These are phyloP conservation scores for Netelia virgata DNA, from an alignment of 2,888 invertebrate species.

Conservation along the genomic window DNA sequence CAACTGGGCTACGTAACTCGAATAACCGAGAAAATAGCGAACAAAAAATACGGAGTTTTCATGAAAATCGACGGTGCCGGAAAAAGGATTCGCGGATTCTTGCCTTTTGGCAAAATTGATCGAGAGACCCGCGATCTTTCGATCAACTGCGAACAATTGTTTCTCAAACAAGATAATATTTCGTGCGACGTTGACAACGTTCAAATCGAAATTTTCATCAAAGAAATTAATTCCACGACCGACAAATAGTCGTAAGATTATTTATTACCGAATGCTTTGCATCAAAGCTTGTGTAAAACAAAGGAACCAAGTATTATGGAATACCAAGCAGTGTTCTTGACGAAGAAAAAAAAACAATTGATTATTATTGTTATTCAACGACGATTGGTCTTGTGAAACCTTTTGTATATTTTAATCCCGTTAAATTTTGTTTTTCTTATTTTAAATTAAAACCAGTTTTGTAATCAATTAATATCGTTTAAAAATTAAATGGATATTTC, in stretches of 20 bases:
- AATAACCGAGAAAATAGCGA: background rate
- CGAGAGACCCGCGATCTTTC: conserved; percentile 62
- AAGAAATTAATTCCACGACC: conserved; percentile 15
- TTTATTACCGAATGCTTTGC: background rate
- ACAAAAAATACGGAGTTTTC: conserved; percentile 60
- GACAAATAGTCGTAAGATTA: conserved; percentile 6
- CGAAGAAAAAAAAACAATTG: background rate
- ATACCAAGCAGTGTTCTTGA: conserved; percentile 57
- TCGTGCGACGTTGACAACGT: conserved; percentile 49
- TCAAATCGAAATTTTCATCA: conserved; percentile 68
- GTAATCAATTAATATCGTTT: background rate
- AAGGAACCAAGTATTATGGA: conserved; percentile 37
- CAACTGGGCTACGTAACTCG: conserved; percentile 66
- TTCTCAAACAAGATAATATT: conserved; percentile 9
- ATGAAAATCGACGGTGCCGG: conserved; percentile 48
- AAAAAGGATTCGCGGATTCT: conserved; percentile 44
- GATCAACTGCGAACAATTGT: conserved; percentile 52
- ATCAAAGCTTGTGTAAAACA: conserved; percentile 27
- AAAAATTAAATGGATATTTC: too few relatives aligned
- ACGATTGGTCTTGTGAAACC: conserved; percentile 57
- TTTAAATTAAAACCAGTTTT: background rate
- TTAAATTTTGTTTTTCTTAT: background rate
- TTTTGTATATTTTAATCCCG: conserved; percentile 47
- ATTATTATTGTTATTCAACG: conserved; percentile 7
- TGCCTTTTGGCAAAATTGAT: conserved; percentile 66